These are phyloP conservation scores for Proisotoma minuta DNA, from an alignment of 2,888 invertebrate species.

Conservation along the genomic window DNA sequence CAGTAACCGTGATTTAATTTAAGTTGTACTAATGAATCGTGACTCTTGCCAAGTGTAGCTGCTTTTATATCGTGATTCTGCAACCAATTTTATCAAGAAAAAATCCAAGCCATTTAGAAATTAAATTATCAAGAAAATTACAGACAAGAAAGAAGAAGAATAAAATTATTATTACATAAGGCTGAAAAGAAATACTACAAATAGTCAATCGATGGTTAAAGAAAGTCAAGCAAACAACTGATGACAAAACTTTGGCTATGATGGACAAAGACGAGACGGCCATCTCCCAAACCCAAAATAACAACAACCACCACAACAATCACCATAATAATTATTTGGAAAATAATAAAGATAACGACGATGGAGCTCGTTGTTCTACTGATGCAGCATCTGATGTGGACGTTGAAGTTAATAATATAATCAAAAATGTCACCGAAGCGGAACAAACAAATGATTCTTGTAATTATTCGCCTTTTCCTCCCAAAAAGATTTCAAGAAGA, in stretches of 20 bases:
- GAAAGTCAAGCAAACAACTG: too few species aligned
- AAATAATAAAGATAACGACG: background rate
- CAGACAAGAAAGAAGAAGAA: too few species aligned
- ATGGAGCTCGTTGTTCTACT: background rate
- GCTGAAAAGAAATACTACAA: too few species aligned
- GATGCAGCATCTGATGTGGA: slow-evolving; percentile 6
- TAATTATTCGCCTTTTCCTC: slow-evolving; percentile 28
- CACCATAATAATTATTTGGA: background rate
- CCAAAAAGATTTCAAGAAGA: slow-evolving; percentile 28
- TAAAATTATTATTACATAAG: too few species aligned
- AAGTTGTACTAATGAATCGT: too few species aligned
- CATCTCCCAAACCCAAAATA: background rate
- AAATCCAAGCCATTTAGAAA: too few species aligned
- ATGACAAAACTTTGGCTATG: background rate
- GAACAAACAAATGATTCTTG: slow-evolving; percentile 20
- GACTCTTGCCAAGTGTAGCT: too few species aligned
- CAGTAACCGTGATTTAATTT: too few species aligned
- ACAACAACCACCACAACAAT: slow-evolving; percentile 12
- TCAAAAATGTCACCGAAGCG: slow-evolving; percentile 8
- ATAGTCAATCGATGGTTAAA: too few species aligned
- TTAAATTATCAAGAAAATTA: too few species aligned
- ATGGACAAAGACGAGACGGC: background rate
- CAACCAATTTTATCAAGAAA: too few species aligned
- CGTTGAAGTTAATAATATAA: slow-evolving; percentile 4
- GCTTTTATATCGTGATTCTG: too few species aligned